These are phyloP conservation scores for Dyspetes luteomarginatus DNA, from an alignment of 2,888 invertebrate genomes.

Conservation along the genomic window DNA sequence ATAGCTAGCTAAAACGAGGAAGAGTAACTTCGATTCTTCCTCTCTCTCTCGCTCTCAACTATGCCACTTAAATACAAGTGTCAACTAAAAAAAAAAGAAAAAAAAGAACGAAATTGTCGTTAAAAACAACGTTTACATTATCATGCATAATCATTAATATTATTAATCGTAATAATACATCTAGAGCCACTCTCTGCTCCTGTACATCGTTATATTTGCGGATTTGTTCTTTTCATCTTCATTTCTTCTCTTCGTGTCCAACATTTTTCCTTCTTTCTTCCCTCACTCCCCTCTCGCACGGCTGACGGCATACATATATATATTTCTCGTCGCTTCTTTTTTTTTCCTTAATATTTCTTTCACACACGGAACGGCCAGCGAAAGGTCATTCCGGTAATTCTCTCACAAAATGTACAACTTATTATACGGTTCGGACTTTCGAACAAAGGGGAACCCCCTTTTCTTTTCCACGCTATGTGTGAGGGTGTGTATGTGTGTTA, in stretches of 20 bases:
- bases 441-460: slow-evolving; percentile 39
- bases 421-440: slow-evolving; percentile 39
- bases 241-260: slow-evolving; percentile 17
- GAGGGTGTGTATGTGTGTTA: slow-evolving; percentile 10
- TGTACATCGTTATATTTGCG: slow-evolving; percentile 68
- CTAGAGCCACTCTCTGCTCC: slow-evolving; percentile 72
- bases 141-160: slow-evolving; percentile 72
- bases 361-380: slow-evolving; percentile 44
- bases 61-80: slow-evolving; percentile 68
- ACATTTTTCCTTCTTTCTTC: not conserved
- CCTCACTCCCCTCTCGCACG: slow-evolving; percentile 3
- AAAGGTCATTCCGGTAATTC: slow-evolving; percentile 35
- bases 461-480: slow-evolving; percentile 3
- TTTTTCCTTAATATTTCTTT: too few species aligned
- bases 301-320: not conserved
- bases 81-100: slow-evolving; percentile 59
- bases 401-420: slow-evolving; percentile 42
- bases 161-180: slow-evolving; percentile 73
- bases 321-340: not conserved
- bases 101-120: slow-evolving; percentile 63
- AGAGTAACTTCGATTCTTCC: slow-evolving; percentile 49
- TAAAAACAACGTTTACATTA: slow-evolving; percentile 70
- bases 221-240: slow-evolving; percentile 51
- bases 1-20: slow-evolving; percentile 64
- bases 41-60: slow-evolving; percentile 57